Conservation (phyloP, 53 echinoderm and acorn worm species). For the Luidia sarsii region DNA sequence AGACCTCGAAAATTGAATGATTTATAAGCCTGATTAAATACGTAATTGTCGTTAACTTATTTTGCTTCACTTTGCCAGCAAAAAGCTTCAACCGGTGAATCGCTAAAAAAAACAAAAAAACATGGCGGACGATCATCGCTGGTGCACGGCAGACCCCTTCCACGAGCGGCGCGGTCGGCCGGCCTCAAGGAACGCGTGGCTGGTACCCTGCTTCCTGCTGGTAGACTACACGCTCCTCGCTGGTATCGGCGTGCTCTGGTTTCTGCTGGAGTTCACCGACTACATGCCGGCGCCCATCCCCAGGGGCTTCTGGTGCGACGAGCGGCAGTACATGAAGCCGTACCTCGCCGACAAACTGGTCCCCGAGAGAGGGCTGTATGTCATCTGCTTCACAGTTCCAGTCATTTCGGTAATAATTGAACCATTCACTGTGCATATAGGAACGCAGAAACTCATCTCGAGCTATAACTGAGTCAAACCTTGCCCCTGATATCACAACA, state of each 20-base stretch:
- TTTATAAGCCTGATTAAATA: too few relatives aligned
- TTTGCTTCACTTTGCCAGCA: too few relatives aligned
- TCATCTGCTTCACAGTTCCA: conserved; percentile 69
- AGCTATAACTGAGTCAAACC: too few relatives aligned
- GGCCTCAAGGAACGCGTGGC: conserved; percentile 65
- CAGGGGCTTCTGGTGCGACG: conserved; percentile 78
- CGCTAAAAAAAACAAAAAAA: too few relatives aligned
- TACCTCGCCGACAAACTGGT: conserved; percentile 65
- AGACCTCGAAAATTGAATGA: too few relatives aligned
- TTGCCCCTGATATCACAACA: too few relatives aligned
- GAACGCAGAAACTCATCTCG: too few relatives aligned
- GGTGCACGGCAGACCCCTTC: conserved; percentile 29
- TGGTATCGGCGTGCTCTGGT: conserved; percentile 82
- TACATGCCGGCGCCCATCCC: conserved; percentile 54
- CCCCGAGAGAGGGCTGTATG: conserved; percentile 58
- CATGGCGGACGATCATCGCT: conserved; percentile 48
- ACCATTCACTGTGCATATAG: too few relatives aligned
- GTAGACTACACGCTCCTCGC: conserved; percentile 83
- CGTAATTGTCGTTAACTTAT: too few relatives aligned
- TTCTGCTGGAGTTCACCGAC: conserved; percentile 75
- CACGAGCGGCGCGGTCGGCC: conserved; percentile 22
- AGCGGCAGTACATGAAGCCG: conserved; percentile 61
- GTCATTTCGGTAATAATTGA: conserved; percentile 53
- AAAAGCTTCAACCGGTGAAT: too few relatives aligned
- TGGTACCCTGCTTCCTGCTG: conserved; percentile 83